Evolutionary conservation across 35 echinoderm and acorn worm genomes (phyloP), one percentile per base, ranked within the genome.

Genomic region (Ptychodera flava): DNA sequence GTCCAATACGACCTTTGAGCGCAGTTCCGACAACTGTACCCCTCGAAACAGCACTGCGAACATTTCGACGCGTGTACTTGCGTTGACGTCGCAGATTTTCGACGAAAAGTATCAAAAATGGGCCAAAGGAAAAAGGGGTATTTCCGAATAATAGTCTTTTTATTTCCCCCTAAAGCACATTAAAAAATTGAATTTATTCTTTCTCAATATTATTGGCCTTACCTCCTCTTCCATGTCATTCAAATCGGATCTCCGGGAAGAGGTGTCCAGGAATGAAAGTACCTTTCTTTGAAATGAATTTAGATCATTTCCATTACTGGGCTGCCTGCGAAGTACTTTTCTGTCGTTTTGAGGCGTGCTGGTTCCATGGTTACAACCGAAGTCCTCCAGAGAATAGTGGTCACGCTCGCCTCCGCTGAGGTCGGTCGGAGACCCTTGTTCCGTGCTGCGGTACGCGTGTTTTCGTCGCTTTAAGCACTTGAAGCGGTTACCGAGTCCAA

Each of bases 381-480:
- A 64, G 22, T 12, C 45, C 6, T 64, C 86, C 37, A 82, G 79
- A 31, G 35, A n/a, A n/a, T n/a, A n/a, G n/a, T n/a, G n/a, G n/a
- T n/a, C 36, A 79, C 84, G 34, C 31, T 30, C 76, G 28, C 77
- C 31, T 64, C 82, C 82, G 36, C n/a, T n/a, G n/a, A n/a, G n/a
- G n/a, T n/a, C n/a, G n/a, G n/a, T n/a, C n/a, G n/a, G n/a, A n/a
- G n/a, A n/a, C n/a, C n/a, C n/a, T n/a, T n/a, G n/a, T 37, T 90
- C 88, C 28, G 83, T 90, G 31, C 83, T 85, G 34, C 78, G 79
- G 45, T 77, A 82, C 22, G 76, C 29, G 15, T 6, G 22, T 64
- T 64, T 64, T 64, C 45, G 6, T 64, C 45, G 6, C 22, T 6
- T 64, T 22, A 22, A 6, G 22, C 6, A 6, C 45, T 12, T 64